phyloP scores from a whole-genome alignment of 2,888 invertebrate species.

The Philaethria dido region DNA sequence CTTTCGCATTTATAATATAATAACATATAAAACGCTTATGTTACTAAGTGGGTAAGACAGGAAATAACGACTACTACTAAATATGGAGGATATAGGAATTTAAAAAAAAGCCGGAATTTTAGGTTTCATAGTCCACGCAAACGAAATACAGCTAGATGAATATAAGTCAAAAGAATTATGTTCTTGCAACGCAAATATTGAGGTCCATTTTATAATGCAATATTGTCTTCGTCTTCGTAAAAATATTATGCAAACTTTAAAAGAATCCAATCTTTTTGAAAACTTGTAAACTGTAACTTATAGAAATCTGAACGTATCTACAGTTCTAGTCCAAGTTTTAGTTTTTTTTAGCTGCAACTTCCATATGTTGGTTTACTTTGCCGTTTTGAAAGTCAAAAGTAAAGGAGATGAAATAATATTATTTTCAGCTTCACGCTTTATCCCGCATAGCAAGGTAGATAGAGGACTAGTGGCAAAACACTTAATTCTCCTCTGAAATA shows the following conservation, averaged over 20 bases:
- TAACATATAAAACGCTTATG: no score
- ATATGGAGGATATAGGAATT: no score
- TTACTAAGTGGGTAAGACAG: no score
- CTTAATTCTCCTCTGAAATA: no score
- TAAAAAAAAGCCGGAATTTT: no score
- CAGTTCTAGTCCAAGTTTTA: slow-evolving; percentile 7
- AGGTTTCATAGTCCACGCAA: no score
- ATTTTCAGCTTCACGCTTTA: no score
- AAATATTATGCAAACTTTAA: slow-evolving; percentile 16
- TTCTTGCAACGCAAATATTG: background rate
- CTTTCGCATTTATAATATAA: no score
- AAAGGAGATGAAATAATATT: background rate
- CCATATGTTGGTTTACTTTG: background rate
- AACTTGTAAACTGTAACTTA: slow-evolving; percentile 11
- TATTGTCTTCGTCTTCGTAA: background rate
- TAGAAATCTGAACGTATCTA: slow-evolving; percentile 6
- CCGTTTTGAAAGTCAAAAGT: background rate
- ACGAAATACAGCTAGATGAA: no score
- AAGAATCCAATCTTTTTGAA: slow-evolving; percentile 9
- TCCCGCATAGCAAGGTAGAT: no score
- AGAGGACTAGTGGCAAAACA: no score
- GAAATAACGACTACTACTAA: no score
- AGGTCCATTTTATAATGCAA: background rate
- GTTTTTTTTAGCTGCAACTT: slow-evolving; percentile 4
- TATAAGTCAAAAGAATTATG: background rate